These are phyloP conservation scores for Dryoscopus gambensis DNA, from an alignment of 2,113 vertebrate genomes.

Conservation along the genomic window DNA sequence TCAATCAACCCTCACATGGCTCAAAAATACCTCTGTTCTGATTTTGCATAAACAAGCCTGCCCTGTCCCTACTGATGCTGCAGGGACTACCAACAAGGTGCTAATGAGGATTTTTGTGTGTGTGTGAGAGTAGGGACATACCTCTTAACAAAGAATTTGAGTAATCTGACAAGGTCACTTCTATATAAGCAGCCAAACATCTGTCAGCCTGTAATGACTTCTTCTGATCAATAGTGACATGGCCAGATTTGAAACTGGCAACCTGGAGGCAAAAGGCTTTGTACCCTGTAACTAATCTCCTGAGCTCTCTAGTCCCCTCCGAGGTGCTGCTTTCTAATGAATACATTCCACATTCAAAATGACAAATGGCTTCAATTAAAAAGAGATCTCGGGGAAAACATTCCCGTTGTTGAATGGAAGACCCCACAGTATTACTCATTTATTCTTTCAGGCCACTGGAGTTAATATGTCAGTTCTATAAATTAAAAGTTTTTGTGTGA, in stretches of 20 bases:
- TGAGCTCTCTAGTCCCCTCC: not conserved
- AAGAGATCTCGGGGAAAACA: conserved; percentile 35
- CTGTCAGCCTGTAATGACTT: conserved; percentile 26
- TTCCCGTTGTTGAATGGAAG: not conserved
- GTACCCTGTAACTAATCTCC: conserved; percentile 40
- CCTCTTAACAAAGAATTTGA: conserved; percentile 1
- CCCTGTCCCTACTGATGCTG: not conserved
- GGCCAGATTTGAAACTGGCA: conserved; percentile 33
- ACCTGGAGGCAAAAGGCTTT: conserved; percentile 52
- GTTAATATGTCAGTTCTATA: conserved; percentile 39
- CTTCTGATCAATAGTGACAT: conserved; percentile 49
- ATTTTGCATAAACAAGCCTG: not conserved
- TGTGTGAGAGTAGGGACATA: not conserved
- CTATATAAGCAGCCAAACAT: conserved; percentile 10
- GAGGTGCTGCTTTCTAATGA: conserved; percentile 45
- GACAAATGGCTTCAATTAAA: conserved; percentile 66
- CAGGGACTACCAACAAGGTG: not conserved
- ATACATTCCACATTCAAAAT: conserved; percentile 48
- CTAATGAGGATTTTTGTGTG: not conserved
- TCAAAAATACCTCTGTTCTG: not conserved
- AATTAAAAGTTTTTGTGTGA: conserved; percentile 57
- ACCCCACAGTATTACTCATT: conserved; percentile 13
- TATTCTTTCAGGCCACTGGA: conserved; percentile 22
- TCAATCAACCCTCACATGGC: not conserved
- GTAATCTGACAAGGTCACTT: conserved; percentile 42